Base-by-base conservation (phyloP, 2,888 invertebrate genomes). In the Pyrgus malvae region DNA sequence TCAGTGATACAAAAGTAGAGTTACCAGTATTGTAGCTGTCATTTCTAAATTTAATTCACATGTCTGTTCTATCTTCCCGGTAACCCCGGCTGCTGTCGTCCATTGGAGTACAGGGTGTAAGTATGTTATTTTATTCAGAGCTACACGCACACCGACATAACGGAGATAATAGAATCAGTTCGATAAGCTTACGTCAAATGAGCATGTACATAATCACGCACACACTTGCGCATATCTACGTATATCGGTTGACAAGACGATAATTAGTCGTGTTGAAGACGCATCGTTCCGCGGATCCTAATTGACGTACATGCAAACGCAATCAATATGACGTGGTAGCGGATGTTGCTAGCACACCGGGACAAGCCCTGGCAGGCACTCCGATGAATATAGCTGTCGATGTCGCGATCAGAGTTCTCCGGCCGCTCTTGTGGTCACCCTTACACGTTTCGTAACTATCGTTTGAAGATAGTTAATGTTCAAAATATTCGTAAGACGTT, bases 301-400 rank as follows among this genome's bases (percentile, higher is more conserved):
- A 89, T 89, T 89, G 88, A 87, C 85, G 78, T 82, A 89, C 89
- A 89, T 76, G 89, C 80, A 87, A 89, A 89, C 78, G 84, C 89
- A 87, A 89, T 89, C 89, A 88, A 85, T 88, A 82, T 76, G 79
- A 76, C 78, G 76, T 73, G 71, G 74, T 72, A 71, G 77, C 83
- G 86, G 83, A 82, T 79, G 82, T 71, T 72, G 72, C 64, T 64
- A 68, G 70, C 70, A 72, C 70, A 72, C 72, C 66, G 68, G 68
- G 68, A 64, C 67, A 66, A 60, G 61, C 57, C 4, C 45, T 53
- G 53, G 45, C 31, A 53, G 53, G 14, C 51, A 37, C 44, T 53
- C 53, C 50, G 42, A 25, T 51, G 53, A 53, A 53, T 53, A 53
- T 53, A 53, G 53, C 35, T 38, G 53, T 45, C 53, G 45, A 14